Percentiles rank a stretch among this genome's conserved stretches.
phyloP scores from a whole-genome alignment of 2,797 vertebrate genomes.

The Tarsius wallacei region DNA sequence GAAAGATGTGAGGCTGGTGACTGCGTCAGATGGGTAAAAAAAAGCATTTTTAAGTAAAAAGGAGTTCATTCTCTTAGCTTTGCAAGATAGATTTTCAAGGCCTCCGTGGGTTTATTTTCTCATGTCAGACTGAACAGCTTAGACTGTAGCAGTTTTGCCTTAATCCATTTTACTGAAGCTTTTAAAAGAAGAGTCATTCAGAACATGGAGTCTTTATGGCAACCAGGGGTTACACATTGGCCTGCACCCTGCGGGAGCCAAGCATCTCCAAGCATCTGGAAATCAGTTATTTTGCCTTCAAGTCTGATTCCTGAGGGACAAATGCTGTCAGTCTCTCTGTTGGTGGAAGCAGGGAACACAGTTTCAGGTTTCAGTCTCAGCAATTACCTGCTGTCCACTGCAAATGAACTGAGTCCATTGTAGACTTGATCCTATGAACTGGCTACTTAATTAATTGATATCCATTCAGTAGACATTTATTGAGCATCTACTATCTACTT shows the following conservation, averaged over 20 bases:
- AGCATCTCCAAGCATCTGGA: background rate
- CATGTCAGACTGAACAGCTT: background rate
- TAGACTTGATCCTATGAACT: background rate
- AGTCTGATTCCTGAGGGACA: background rate
- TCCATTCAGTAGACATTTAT: background rate
- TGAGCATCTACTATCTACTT: background rate
- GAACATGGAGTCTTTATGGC: background rate
- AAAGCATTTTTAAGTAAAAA: background rate
- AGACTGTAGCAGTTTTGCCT: background rate
- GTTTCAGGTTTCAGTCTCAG: background rate
- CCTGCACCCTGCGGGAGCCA: background rate
- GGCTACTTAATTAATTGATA: background rate
- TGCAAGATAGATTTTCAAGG: background rate
- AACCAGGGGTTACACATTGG: background rate
- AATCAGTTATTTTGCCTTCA: background rate
- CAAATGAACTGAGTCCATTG: background rate
- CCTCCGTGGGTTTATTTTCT: constrained; percentile 15
- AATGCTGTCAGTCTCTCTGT: background rate
- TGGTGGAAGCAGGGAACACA: background rate
- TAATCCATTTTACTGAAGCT: background rate
- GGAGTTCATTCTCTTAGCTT: background rate
- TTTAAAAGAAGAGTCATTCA: background rate
- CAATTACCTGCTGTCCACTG: background rate
- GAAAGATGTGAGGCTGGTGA: background rate
- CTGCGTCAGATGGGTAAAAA: background rate